These are phyloP conservation scores for Rhinichthys osculus DNA, from an alignment of 2,797 vertebrate genomes.

Conservation along the genomic window DNA sequence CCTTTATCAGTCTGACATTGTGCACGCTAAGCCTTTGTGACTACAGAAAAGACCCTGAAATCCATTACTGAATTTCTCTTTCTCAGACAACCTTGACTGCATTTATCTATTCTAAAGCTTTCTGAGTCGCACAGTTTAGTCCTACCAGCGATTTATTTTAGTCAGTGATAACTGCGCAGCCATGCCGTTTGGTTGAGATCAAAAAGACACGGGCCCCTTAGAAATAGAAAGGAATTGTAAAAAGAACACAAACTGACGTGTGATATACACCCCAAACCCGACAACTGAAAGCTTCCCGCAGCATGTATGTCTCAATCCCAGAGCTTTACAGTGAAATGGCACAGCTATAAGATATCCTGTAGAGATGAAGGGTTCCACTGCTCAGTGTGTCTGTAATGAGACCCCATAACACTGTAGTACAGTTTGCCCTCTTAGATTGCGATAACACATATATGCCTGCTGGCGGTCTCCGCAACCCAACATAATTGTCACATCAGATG, in stretches of 20 bases:
- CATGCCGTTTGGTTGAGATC: background rate
- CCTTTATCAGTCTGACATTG: constrained; percentile 33
- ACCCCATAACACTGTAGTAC: background rate
- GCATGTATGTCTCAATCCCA: background rate
- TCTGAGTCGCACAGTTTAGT: background rate
- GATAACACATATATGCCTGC: constrained; percentile 19
- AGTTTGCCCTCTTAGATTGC: background rate
- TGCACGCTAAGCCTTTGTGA: background rate
- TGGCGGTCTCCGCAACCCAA: background rate
- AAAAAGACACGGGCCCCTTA: background rate
- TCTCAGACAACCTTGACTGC: constrained; percentile 8
- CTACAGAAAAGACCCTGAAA: background rate
- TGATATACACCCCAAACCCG: background rate
- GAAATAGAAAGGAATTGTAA: background rate
- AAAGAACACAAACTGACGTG: background rate
- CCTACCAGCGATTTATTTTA: background rate
- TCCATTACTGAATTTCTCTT: background rate
- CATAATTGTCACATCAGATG: constrained; percentile 42
- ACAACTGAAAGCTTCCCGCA: background rate
- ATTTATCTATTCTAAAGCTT: constrained; percentile 22
- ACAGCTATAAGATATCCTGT: constrained; percentile 3
- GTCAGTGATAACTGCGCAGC: background rate
- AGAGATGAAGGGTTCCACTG: background rate
- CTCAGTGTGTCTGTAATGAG: constrained; percentile 28
- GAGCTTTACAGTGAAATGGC: constrained; percentile 7